Conservation (phyloP, 2,113 vertebrate genomes). For the Otolemur garnettii region DNA sequence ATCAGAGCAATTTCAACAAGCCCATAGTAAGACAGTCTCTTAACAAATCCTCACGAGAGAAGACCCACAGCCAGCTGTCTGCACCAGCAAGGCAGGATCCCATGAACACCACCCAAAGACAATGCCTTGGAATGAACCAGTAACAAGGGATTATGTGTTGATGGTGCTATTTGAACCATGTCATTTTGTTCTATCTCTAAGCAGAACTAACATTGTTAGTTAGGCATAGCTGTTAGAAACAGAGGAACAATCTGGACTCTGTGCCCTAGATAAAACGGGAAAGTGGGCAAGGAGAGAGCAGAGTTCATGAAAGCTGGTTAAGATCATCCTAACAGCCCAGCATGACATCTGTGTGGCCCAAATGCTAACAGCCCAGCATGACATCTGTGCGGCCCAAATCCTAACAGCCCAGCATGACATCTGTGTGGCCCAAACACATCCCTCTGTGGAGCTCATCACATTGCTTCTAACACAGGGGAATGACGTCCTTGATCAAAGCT, state of each 20-base stretch:
- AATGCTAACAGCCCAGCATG: neutral
- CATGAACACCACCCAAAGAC: neutral
- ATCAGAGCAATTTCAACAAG: neutral
- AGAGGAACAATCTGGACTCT: neutral
- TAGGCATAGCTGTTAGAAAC: neutral
- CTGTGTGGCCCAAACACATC: fast-evolving
- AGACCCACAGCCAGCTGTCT: neutral
- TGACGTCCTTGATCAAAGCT: neutral
- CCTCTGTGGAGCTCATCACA: neutral
- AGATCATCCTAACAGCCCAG: neutral
- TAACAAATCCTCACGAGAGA: neutral
- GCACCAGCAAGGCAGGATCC: neutral
- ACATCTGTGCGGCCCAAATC: neutral
- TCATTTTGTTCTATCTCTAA: neutral
- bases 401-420: neutral
- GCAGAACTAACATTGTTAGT: neutral
- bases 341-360: too few relatives aligned
- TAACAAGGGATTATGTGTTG: neutral
- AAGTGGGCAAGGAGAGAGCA: neutral
- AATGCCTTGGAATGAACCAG: neutral
- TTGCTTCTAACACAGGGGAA: neutral
- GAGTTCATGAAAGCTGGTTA: neutral
- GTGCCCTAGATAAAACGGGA: neutral
- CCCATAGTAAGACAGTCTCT: neutral
- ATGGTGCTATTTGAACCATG: neutral